Evolutionary conservation across 1,140 invertebrate genomes (phyloP), one percentile per base, ranked within the genome.

Genomic region (Battus philenor): DNA sequence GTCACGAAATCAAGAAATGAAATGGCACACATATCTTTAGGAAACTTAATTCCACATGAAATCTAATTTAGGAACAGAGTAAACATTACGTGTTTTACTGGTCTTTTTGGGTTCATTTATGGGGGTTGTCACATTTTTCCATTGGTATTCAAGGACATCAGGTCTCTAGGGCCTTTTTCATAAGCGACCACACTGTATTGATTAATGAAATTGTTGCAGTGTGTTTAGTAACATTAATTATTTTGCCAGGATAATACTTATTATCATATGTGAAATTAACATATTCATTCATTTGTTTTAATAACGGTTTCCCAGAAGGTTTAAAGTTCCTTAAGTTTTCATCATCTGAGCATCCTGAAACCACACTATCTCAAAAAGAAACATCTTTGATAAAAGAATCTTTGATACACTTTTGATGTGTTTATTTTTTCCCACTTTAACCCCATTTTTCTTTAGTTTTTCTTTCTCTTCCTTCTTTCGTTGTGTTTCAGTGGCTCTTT

Each of bases 281-380:
- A 43, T 16, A 29, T 44, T 44, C 41, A 44, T 44, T 44, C 18
- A 44, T 22, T 44, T 44, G 16, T 32, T 33, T 44, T 44, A 44
- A 43, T 15, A 43, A 43, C 11, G 13, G 39, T 30, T 43, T 43
- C 13, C 12, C 29, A 17, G 18, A 45, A 32, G 33, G 32, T 20
- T 47, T 38, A 15, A 41, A 8, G 46, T 48, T 39, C 34, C 10
- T 48, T 10, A 48, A 48, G 46, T 48, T 31, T 24, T 48, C 34
- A 48, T 48, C 46, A 39, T 22, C 46, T 27, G 46, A 48, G 16
- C 34, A 48, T 24, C 41, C 46, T 39, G 34, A 48, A 48, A 48
- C 34, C 17, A 22, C 36, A 41, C 46, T 48, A 39, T 48, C 34
- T 48, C 36, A 16, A 48, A 24, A 47, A 16, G 31, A 47, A 47